These are phyloP conservation scores for Tragulus kanchil DNA, from an alignment of 2,113 vertebrate species.

Conservation along the genomic window DNA sequence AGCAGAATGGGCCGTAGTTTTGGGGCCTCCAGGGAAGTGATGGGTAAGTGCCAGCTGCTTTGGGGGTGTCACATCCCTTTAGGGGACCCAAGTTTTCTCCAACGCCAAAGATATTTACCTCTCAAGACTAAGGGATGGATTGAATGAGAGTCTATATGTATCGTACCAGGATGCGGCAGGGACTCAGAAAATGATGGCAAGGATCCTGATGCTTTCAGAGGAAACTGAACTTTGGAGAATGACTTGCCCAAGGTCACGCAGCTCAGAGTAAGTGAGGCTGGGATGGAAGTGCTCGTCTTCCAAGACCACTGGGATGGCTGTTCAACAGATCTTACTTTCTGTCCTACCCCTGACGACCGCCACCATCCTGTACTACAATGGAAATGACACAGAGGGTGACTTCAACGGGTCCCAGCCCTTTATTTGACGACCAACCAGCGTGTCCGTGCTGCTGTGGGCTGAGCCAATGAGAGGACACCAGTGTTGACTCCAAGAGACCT, in stretches of 20 bases:
- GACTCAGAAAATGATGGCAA: neutral
- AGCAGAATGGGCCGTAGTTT: neutral
- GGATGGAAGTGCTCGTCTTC: neutral
- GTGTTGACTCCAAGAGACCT: neutral
- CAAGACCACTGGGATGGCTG: neutral
- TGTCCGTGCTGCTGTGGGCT: neutral
- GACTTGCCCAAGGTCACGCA: neutral
- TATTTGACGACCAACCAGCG: neutral
- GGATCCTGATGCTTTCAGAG: neutral
- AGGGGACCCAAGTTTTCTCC: neutral
- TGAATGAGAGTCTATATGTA: neutral
- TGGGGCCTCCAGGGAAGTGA: neutral
- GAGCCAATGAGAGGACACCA: neutral
- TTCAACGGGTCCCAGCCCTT: neutral
- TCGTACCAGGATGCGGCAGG: neutral
- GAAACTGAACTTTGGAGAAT: conserved; percentile 15
- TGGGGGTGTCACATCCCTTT: neutral
- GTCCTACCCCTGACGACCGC: neutral
- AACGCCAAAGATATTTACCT: neutral
- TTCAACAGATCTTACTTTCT: neutral
- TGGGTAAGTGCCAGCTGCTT: neutral
- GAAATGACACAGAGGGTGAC: neutral
- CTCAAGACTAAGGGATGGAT: neutral
- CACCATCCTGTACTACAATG: neutral
- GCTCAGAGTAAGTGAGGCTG: neutral